These are phyloP conservation scores for Orius laevigatus DNA, from an alignment of 1,140 invertebrate species.

Conservation along the genomic window DNA sequence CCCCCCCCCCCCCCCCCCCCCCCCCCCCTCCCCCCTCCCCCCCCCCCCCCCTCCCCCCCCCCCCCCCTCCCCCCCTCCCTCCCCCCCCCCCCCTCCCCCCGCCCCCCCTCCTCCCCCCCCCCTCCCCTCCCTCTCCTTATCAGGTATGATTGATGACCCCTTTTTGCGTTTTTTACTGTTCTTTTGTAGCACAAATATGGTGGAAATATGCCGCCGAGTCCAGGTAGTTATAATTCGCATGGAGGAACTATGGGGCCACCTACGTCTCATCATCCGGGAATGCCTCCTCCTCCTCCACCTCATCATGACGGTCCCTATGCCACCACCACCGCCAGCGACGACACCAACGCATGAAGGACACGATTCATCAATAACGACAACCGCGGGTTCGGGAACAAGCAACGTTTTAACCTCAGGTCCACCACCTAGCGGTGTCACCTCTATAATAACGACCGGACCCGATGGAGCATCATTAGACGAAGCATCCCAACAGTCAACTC, in stretches of 20 bases:
- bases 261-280: slow-evolving; percentile 24
- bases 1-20: background rate
- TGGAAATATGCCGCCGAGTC: slow-evolving; percentile 34
- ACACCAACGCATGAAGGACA: slow-evolving; percentile 38
- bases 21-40: background rate
- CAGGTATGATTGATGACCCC: slow-evolving; percentile 16
- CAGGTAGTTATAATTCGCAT: slow-evolving; percentile 27
- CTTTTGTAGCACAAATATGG: slow-evolving; percentile 39
- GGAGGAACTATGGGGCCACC: slow-evolving; percentile 40
- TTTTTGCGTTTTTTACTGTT: slow-evolving; percentile 13
- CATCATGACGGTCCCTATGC: slow-evolving; percentile 35
- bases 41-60: background rate
- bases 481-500: slow-evolving; percentile 77
- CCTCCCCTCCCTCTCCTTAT: slow-evolving; percentile 27
- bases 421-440: slow-evolving; percentile 50
- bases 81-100: slow-evolving; percentile 4
- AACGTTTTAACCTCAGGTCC: too few relatives aligned
- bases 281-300: slow-evolving; percentile 28
- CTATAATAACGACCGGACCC: slow-evolving; percentile 69
- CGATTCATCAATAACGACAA: slow-evolving; percentile 40
- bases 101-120: background rate
- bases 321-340: slow-evolving; percentile 40
- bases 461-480: slow-evolving; percentile 75
- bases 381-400: slow-evolving; percentile 27
- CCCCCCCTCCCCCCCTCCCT: background rate